These are phyloP conservation scores for Eulemur albifrons DNA, from an alignment of 2,797 vertebrate genomes.

Conservation along the genomic window DNA sequence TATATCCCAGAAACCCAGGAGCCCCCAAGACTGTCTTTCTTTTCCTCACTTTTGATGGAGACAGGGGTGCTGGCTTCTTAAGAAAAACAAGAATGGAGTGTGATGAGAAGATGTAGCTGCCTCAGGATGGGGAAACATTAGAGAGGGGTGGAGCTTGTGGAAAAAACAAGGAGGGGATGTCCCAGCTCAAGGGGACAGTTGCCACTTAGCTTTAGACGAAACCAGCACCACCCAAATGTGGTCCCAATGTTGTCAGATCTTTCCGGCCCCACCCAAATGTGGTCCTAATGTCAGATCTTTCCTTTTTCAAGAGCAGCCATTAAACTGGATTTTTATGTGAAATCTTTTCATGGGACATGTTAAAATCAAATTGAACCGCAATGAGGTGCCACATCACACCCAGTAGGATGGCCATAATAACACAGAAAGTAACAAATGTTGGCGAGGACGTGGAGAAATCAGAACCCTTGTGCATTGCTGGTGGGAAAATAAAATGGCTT, in stretches of 20 bases:
- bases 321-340: background rate
- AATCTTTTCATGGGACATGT: background rate
- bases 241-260: background rate
- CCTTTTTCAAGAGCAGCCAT: background rate
- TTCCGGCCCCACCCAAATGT: background rate
- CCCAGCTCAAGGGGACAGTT: background rate
- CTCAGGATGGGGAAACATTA: background rate
- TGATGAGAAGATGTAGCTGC: background rate
- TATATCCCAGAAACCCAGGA: background rate
- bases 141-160: background rate
- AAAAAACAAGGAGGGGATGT: background rate
- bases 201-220: background rate
- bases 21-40: background rate
- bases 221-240: rapidly evolving
- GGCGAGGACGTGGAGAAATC: background rate
- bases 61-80: too few relatives aligned
- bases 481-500: background rate
- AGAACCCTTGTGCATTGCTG: background rate
- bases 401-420: background rate
- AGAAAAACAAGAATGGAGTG: background rate
- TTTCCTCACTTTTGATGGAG: background rate
- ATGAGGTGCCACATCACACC: background rate
- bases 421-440: background rate
- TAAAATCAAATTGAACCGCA: background rate
- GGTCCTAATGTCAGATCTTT: background rate